These are phyloP conservation scores for Phocoena sinus DNA, from an alignment of 2,113 vertebrate genomes.

Conservation along the genomic window DNA sequence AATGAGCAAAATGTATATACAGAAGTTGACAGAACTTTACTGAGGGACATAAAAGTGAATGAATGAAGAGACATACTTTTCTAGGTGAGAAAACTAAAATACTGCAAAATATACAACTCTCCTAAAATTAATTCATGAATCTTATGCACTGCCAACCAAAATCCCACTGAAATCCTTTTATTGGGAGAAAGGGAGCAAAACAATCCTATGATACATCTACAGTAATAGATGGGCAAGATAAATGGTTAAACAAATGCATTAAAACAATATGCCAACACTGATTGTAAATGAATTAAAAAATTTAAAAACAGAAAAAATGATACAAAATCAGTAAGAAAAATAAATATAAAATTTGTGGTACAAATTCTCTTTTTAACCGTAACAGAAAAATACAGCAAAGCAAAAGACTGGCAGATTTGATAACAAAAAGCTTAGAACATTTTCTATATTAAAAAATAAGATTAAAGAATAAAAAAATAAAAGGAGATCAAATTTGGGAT, in stretches of 20 bases:
- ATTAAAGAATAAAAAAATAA: background rate
- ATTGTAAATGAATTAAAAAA: background rate
- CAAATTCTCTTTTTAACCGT: background rate
- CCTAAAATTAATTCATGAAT: background rate
- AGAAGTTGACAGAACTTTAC: background rate
- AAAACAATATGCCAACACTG: background rate
- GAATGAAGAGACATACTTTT: background rate
- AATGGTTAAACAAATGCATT: background rate
- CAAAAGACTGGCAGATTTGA: background rate
- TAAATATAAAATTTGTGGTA: background rate
- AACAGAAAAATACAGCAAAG: background rate
- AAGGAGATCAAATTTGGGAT: background rate
- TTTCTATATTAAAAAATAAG: slow-evolving; percentile 1
- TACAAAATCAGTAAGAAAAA: background rate
- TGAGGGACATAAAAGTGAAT: background rate
- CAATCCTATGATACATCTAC: background rate
- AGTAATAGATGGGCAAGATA: background rate
- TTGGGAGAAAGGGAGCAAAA: background rate
- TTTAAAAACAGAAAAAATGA: background rate
- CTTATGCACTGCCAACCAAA: background rate
- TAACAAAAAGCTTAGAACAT: background rate
- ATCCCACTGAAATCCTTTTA: background rate
- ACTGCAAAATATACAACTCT: background rate
- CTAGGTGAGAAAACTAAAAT: background rate
- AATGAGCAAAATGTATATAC: background rate